phyloP scores from a whole-genome alignment of 1,140 invertebrate genomes.

The Hyphantria cunea region DNA sequence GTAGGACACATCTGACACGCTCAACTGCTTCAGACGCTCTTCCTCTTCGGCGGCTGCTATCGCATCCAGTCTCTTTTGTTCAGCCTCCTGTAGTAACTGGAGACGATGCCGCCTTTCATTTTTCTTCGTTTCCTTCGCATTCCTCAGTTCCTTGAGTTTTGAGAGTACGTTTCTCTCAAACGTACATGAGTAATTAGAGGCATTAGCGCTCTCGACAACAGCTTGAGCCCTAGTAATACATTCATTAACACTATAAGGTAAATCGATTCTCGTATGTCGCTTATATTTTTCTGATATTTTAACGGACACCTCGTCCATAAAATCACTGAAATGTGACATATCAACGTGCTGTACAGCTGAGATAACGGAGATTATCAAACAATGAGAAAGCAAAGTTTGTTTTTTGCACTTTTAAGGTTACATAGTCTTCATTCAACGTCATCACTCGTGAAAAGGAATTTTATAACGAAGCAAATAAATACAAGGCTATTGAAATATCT shows the following conservation, averaged over 20 bases:
- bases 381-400: constrained; percentile 72
- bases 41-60: constrained; percentile 75
- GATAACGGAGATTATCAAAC: constrained; percentile 59
- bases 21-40: constrained; percentile 81
- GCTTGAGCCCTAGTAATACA: constrained; percentile 82
- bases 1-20: constrained; percentile 82
- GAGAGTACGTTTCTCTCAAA: constrained; percentile 87
- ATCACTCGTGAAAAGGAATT: constrained; percentile 51
- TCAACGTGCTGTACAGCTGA: constrained; percentile 47
- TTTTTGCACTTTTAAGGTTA: constrained; percentile 78
- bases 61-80: constrained; percentile 75
- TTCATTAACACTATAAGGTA: constrained; percentile 86
- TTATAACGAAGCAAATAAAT: constrained; percentile 16
- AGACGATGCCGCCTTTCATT: constrained; percentile 83
- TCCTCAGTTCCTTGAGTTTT: constrained; percentile 86
- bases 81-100: constrained; percentile 80
- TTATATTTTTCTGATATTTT: constrained; percentile 94
- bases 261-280: constrained; percentile 87
- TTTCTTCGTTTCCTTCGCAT: constrained; percentile 83
- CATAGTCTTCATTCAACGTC: constrained; percentile 71
- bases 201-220: constrained; percentile 79
- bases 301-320: constrained; percentile 91
- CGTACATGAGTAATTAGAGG: constrained; percentile 88
- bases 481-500: constrained; percentile 1
- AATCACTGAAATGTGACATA: constrained; percentile 81